Evolutionary conservation across 2,888 invertebrate species (phyloP).

Genomic region (Liopterus haemorrhoidalis): DNA sequence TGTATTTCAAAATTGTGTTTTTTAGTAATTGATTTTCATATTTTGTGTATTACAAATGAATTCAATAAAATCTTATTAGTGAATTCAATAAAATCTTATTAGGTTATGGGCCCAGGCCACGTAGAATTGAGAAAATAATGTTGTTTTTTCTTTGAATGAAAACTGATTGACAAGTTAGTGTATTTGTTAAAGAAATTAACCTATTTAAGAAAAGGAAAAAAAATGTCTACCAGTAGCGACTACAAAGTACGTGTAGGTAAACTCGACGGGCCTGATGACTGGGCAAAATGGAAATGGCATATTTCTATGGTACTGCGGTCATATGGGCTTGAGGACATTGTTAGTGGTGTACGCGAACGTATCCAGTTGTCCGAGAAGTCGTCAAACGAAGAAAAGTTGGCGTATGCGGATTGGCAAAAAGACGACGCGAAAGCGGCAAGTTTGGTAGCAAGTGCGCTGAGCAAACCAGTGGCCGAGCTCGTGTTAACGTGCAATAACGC

Average conservation of each 20-base stretch:
- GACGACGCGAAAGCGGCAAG: constrained; percentile 16
- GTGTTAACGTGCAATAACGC: constrained; percentile 16
- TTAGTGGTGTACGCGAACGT: not conserved
- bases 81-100: too few species aligned
- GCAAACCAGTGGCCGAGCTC: constrained; percentile 16
- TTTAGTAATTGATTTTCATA: too few species aligned
- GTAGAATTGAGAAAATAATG: too few species aligned
- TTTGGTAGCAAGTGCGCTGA: constrained; percentile 13
- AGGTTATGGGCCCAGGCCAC: too few species aligned
- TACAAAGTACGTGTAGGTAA: constrained; percentile 6
- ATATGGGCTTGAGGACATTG: constrained; percentile 10
- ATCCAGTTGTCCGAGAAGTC: not conserved
- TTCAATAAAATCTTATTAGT: too few species aligned
- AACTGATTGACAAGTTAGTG: too few species aligned
- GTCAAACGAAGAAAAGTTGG: not conserved
- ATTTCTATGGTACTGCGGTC: not conserved
- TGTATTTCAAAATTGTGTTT: too few species aligned
- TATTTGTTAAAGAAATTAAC: too few species aligned
- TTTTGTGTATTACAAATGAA: too few species aligned
- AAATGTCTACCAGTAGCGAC: constrained; percentile 4
- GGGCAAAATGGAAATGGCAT: constrained; percentile 9
- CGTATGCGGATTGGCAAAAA: constrained; percentile 6
- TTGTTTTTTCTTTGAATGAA: too few species aligned
- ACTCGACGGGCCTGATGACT: constrained; percentile 8
- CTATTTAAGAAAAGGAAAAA: too few species aligned